These are phyloP conservation scores for Helicoverpa zea DNA, from an alignment of 1,140 invertebrate genomes.

Conservation along the genomic window DNA sequence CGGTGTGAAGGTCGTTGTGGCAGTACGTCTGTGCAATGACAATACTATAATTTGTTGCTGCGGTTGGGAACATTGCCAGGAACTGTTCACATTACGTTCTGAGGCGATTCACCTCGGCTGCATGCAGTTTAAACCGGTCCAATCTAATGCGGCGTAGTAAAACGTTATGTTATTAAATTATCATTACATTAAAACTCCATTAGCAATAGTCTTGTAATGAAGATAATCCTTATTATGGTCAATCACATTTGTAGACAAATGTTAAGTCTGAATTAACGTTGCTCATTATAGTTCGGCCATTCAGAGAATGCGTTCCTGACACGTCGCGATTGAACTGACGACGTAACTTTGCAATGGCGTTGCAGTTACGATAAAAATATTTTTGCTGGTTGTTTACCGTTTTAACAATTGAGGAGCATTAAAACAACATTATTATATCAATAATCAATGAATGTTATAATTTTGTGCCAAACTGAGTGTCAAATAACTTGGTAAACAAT, in stretches of 20 bases:
- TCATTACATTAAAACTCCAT: slow-evolving; percentile 37
- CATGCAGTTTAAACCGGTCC: slow-evolving; percentile 35
- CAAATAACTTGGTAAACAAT: too few relatives aligned
- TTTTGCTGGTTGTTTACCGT: too few relatives aligned
- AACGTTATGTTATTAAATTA: slow-evolving; percentile 17
- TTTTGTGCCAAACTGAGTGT: too few relatives aligned
- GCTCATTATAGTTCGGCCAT: too few relatives aligned
- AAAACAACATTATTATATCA: too few relatives aligned
- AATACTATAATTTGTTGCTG: slow-evolving; percentile 40
- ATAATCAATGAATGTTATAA: too few relatives aligned
- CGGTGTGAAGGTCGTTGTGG: slow-evolving; percentile 20
- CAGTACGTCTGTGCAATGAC: slow-evolving; percentile 34
- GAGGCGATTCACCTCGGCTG: slow-evolving; percentile 43
- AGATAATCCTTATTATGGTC: not conserved
- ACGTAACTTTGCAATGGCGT: too few relatives aligned
- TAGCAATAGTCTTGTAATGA: slow-evolving; percentile 2
- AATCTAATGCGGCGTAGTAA: slow-evolving; percentile 31
- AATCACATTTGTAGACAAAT: not conserved
- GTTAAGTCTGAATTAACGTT: too few relatives aligned
- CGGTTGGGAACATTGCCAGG: slow-evolving; percentile 45
- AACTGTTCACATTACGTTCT: slow-evolving; percentile 44
- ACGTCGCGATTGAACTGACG: too few relatives aligned
- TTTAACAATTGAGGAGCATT: too few relatives aligned
- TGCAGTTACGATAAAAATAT: too few relatives aligned
- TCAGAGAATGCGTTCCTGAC: too few relatives aligned